Base-by-base conservation (phyloP, 1,140 invertebrate genomes). In the Brachionus manjavacas region DNA sequence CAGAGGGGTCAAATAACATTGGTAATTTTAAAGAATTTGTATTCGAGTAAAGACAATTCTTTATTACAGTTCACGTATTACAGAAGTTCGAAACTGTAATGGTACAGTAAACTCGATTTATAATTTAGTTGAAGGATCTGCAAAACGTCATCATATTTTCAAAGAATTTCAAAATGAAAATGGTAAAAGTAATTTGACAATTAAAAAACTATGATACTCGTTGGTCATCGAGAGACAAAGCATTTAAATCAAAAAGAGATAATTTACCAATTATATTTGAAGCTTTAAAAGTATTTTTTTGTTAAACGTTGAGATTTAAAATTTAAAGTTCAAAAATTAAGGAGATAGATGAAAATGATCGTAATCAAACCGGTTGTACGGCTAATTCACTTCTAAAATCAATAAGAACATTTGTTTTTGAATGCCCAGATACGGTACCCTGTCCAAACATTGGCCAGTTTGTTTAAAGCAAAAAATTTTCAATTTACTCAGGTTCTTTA, bases 101-200 rank as follows among this genome's bases (percentile, higher is more conserved):
- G 76, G 76, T 35, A 25, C 25, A 35, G 39, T 79, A n/a, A 55
- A 55, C 31, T 79, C 76, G 9, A 23, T 79, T 55, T 79, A 60
- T 60, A 79, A 79, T 79, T 35, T 79, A 23, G 55, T 79, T 60
- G 25, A 60, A 46, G 76, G 76, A 14, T 79, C 76, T 39, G 20
- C 49, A 31, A 79, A 79, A 60, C 76, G 49, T 31, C n/a, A 79
- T 60, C 31, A 31, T 20, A 79, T 79, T 60, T 79, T 79, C 55
- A 52, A 79, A 60, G 28, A 79, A 79, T 35, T 79, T 12, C 76
- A 60, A 79, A 55, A 31, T 16, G 49, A 60, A 35, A 28, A 14
- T 23, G 31, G 31, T 31, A 11, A 31, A 16, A 16, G 23, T 20
- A 55, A 60, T 55, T 60, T 79, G 31, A 79, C 23, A 35, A 20